These are phyloP conservation scores for Scrobipalpa atriplicella DNA, from an alignment of 2,888 invertebrate species.

Conservation along the genomic window DNA sequence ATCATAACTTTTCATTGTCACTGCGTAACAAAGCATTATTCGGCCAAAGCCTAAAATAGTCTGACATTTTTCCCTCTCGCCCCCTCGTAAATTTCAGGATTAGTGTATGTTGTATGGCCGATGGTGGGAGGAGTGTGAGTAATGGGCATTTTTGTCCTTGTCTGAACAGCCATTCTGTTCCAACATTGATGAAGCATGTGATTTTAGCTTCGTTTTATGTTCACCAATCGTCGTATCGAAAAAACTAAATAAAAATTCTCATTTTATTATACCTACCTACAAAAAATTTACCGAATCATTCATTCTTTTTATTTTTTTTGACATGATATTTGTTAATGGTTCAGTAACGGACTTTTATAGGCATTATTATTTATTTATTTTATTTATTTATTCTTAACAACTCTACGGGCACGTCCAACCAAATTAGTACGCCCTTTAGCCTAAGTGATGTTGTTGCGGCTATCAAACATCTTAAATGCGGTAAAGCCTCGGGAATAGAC, in stretches of 20 bases:
- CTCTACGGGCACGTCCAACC: no score
- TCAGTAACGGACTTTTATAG: no score
- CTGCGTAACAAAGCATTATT: constrained; percentile 22
- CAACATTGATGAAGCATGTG: not conserved
- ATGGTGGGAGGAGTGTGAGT: constrained; percentile 43
- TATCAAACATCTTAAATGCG: no score
- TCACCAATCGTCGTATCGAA: not conserved
- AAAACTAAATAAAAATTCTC: not conserved
- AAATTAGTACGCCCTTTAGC: no score
- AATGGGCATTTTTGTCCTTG: constrained; percentile 56
- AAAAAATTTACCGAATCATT: no score
- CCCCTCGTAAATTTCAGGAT: constrained; percentile 56
- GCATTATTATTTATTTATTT: no score
- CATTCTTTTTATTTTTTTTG: no score
- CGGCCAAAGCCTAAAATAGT: constrained; percentile 40
- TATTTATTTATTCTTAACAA: no score
- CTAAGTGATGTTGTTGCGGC: no score
- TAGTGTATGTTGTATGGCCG: constrained; percentile 37
- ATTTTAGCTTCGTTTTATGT: not conserved
- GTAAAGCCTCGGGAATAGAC: no score
- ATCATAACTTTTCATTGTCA: constrained; percentile 1
- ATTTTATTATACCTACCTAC: not conserved
- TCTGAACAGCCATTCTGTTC: constrained; percentile 90
- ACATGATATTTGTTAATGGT: no score
- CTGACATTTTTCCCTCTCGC: constrained; percentile 35